phyloP scores from a whole-genome alignment of 2,888 invertebrate species.

The Thumatha senex region DNA sequence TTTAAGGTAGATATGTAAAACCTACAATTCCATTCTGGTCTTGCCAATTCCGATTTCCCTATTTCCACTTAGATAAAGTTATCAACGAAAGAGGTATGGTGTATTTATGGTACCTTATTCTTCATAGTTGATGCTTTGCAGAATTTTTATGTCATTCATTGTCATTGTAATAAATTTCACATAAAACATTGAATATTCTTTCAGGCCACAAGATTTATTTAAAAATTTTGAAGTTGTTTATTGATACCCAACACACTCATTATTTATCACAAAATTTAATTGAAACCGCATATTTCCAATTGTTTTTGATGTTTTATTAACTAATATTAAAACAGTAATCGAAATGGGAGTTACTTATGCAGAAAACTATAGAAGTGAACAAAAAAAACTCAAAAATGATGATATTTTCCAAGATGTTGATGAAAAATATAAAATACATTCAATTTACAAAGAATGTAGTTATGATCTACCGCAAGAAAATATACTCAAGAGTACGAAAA shows the following conservation, averaged over 20 bases:
- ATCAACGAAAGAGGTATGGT: too few relatives aligned
- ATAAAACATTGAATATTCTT: neutral
- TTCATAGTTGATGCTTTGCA: too few relatives aligned
- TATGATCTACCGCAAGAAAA: constrained; percentile 34
- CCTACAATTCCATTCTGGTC: too few relatives aligned
- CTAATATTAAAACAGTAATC: too few relatives aligned
- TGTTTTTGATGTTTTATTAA: too few relatives aligned
- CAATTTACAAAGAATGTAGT: constrained; percentile 63
- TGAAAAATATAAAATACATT: constrained; percentile 44
- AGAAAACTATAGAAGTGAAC: constrained; percentile 25
- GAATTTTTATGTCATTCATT: too few relatives aligned
- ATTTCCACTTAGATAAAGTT: neutral
- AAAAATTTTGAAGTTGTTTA: neutral
- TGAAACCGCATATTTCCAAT: too few relatives aligned
- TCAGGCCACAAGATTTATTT: neutral
- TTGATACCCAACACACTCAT: neutral
- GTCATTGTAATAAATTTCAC: too few relatives aligned
- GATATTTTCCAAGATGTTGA: constrained; percentile 37
- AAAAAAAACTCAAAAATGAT: constrained; percentile 17
- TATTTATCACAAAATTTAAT: too few relatives aligned
- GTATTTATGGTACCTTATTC: too few relatives aligned
- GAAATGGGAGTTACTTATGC: constrained; percentile 42
- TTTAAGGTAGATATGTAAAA: too few relatives aligned
- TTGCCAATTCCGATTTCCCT: too few relatives aligned
- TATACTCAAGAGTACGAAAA: constrained; percentile 12